Percentiles rank a stretch among this genome's conserved stretches.
phyloP scores from a whole-genome alignment of 2,797 vertebrate genomes.

The Betta splendens region DNA sequence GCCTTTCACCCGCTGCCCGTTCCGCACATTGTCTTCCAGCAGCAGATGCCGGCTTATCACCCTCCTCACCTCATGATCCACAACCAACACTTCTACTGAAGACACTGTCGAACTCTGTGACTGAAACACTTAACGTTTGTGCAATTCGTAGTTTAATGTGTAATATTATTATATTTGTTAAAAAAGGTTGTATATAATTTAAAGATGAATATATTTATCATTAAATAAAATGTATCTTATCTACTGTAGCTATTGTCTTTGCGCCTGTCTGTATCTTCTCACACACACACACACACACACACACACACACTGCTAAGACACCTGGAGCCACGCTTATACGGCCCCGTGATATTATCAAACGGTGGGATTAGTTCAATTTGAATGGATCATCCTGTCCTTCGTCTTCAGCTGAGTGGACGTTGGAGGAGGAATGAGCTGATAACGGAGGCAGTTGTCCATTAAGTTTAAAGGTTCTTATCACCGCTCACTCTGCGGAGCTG shows the following conservation, averaged over 20 bases:
- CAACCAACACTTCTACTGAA: slow-evolving; percentile 68
- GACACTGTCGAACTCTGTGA: slow-evolving; percentile 15
- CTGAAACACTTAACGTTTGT: slow-evolving; percentile 64
- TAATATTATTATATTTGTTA: slow-evolving; percentile 51
- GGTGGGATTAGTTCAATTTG: slow-evolving; percentile 48
- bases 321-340: not conserved
- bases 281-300: not conserved
- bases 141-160: slow-evolving; percentile 53
- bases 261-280: not conserved
- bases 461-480: slow-evolving; percentile 25
- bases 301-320: too few relatives aligned
- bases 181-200: slow-evolving; percentile 47
- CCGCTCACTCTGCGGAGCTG: slow-evolving; percentile 33
- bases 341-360: slow-evolving; percentile 41
- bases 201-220: slow-evolving; percentile 63
- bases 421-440: slow-evolving; percentile 3
- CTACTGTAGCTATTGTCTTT: slow-evolving; percentile 5
- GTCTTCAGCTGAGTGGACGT: slow-evolving; percentile 5
- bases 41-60: slow-evolving; percentile 39
- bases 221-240: slow-evolving; percentile 66
- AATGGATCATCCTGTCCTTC: slow-evolving; percentile 44
- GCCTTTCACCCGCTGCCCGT: slow-evolving; percentile 43
- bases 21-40: slow-evolving; percentile 53
- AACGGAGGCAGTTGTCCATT: slow-evolving; percentile 17
- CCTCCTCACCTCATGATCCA: slow-evolving; percentile 41